Base-by-base conservation (phyloP, 2,888 invertebrate species). In the Spodoptera littoralis region DNA sequence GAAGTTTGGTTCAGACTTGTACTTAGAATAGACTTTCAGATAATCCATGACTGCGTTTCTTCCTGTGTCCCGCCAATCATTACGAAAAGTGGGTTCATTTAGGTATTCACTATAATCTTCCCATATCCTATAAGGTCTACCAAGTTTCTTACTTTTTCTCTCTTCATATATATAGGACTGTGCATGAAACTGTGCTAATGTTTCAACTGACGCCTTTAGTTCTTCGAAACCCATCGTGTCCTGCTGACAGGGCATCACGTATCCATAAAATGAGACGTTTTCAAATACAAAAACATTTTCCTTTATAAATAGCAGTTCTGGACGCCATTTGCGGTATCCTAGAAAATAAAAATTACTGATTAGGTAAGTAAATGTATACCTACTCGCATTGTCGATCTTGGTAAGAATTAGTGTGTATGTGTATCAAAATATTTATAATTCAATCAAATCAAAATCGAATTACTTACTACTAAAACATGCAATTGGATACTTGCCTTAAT, bases 171-270 rank as follows among this genome's bases (percentile, higher is more conserved):
- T 91, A 18, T 90, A 87, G 0, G 94, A 90, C 42, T 95, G 89
- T 1, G 95, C 92, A 77, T 95, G 95, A 77, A 95, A 95, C 69
- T 79, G 88, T 0, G 95, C 95, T 54, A 95, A 65, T 0, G 92
- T 84, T 74, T 88, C 84, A 5, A 95, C 80, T 24, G 91, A 89
- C 6, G 91, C 87, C 73, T 86, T 87, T 12, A 95, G 83, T 76
- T 95, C 92, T 3, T 92, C 84, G 13, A 91, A 80, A 52, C 87
- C 83, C 68, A 95, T 86, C 2, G 83, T 82, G 1, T 80, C 60
- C 12, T 79, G 80, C 54, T 88, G 79, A 57, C 81, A 54, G 12
- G 90, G 88, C 90, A 93, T 92, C 59, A 73, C 70, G 58, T 93
- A 94, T 22, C 91, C 92, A 3, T 82, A 60, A 56, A 82, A 68